These are phyloP conservation scores for Iguana delicatissima DNA, from an alignment of 2,797 vertebrate genomes.

Conservation along the genomic window DNA sequence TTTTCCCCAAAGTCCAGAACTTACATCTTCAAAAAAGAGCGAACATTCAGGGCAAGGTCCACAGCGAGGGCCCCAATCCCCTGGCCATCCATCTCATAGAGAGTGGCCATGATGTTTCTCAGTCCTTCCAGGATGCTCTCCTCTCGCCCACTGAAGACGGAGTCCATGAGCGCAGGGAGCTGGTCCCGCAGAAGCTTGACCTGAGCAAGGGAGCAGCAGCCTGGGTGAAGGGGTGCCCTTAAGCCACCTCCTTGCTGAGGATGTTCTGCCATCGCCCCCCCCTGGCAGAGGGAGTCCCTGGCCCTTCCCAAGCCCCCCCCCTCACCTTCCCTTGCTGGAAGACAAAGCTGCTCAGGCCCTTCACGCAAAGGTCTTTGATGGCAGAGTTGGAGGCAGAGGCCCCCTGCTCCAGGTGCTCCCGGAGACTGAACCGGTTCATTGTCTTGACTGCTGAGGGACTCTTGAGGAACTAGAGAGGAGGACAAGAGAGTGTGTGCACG, in stretches of 20 bases:
- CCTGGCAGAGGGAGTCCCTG: accelerated
- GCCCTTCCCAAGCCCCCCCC: neutral
- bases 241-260: neutral
- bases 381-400: neutral
- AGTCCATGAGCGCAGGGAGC: constrained; percentile 10
- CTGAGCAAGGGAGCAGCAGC: neutral
- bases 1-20: neutral
- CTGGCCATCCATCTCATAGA: constrained; percentile 41
- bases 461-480: constrained; percentile 25
- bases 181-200: constrained; percentile 25
- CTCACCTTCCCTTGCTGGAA: constrained; percentile 30
- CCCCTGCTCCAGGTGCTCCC: constrained; percentile 22
- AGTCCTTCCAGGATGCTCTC: neutral
- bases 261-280: neutral
- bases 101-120: neutral
- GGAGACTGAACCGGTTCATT: constrained; percentile 37
- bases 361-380: constrained; percentile 13
- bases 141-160: neutral
- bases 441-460: constrained; percentile 27
- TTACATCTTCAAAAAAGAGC: constrained; percentile 43
- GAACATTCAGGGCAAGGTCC: constrained; percentile 24
- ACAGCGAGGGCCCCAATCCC: constrained; percentile 19
- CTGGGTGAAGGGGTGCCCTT: neutral
- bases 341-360: constrained; percentile 27
- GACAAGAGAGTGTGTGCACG: neutral